Evolutionary conservation across 2,888 invertebrate species (phyloP).

Genomic region (Camptogramma bilineatum): DNA sequence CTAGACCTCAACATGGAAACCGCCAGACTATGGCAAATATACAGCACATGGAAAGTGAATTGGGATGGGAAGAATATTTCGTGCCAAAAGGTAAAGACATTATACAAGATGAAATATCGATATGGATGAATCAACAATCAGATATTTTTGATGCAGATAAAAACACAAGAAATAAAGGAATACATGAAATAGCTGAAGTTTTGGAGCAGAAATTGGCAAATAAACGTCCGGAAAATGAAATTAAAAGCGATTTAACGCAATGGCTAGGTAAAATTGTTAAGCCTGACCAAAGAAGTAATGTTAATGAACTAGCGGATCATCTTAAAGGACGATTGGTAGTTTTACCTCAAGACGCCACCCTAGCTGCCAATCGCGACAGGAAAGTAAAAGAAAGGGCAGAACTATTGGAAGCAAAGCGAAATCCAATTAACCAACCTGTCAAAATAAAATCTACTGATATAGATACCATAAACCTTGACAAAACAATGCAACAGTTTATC

Average conservation of each 20-base stretch:
- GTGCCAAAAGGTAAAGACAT: constrained; percentile 52
- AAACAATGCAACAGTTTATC: constrained; percentile 58
- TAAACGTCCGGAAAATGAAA: constrained; percentile 47
- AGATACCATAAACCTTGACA: constrained; percentile 47
- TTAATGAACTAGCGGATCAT: constrained; percentile 48
- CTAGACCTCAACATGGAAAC: constrained; percentile 54
- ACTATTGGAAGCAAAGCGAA: constrained; percentile 26
- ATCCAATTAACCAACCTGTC: neutral
- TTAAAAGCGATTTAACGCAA: constrained; percentile 49
- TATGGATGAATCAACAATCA: constrained; percentile 63
- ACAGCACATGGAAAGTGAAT: constrained; percentile 42
- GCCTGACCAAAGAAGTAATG: constrained; percentile 47
- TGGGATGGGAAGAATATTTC: constrained; percentile 42
- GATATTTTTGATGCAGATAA: constrained; percentile 51
- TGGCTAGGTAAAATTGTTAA: constrained; percentile 56
- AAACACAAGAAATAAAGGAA: constrained; percentile 43
- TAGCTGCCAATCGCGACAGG: constrained; percentile 40
- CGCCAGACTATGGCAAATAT: constrained; percentile 53
- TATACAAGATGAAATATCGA: constrained; percentile 63
- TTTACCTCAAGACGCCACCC: constrained; percentile 54
- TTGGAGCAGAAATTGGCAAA: constrained; percentile 49
- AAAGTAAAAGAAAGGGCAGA: constrained; percentile 41
- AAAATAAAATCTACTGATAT: constrained; percentile 19
- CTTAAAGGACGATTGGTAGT: constrained; percentile 53
- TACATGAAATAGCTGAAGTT: constrained; percentile 55